A percentile compares a stretch with the other conserved stretches of the same genome.
Evolutionary conservation across 2,113 vertebrate species (phyloP).

Genomic region (Thamnophis sirtalis): DNA sequence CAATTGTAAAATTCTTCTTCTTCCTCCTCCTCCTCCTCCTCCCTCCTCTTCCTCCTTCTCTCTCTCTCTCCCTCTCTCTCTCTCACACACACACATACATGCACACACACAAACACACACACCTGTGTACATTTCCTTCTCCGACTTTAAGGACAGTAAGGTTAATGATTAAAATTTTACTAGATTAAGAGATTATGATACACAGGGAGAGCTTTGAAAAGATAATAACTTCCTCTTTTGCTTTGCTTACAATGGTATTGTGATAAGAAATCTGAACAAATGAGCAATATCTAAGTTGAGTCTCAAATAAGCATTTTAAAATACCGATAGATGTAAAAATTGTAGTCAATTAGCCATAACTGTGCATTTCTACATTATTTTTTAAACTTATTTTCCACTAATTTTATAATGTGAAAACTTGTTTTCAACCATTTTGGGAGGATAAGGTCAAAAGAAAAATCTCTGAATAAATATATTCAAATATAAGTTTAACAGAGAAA

Average conservation of each 20-base stretch:
- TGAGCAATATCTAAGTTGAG: background rate
- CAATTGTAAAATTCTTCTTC: too few species aligned
- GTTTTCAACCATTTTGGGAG: too few species aligned
- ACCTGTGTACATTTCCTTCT: too few species aligned
- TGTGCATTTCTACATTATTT: too few species aligned
- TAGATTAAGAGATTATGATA: too few species aligned
- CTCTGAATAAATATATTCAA: background rate
- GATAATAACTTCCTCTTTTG: background rate
- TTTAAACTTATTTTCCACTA: background rate
- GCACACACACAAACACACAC: too few species aligned
- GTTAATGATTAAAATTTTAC: too few species aligned
- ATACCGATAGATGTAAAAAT: background rate
- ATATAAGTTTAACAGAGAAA: background rate
- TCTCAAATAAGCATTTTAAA: background rate
- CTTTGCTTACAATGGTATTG: background rate
- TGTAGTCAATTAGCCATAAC: background rate
- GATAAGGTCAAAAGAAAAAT: background rate
- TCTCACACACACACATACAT: too few species aligned
- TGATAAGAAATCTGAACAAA: background rate
- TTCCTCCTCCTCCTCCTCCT: too few species aligned
- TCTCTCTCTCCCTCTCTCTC: too few species aligned
- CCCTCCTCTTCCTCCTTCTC: too few species aligned
- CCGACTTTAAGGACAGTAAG: too few species aligned
- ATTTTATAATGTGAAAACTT: background rate
- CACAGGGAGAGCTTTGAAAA: background rate